These are phyloP conservation scores for Odocoileus virginianus DNA, from an alignment of 2,113 vertebrate genomes.

Conservation along the genomic window DNA sequence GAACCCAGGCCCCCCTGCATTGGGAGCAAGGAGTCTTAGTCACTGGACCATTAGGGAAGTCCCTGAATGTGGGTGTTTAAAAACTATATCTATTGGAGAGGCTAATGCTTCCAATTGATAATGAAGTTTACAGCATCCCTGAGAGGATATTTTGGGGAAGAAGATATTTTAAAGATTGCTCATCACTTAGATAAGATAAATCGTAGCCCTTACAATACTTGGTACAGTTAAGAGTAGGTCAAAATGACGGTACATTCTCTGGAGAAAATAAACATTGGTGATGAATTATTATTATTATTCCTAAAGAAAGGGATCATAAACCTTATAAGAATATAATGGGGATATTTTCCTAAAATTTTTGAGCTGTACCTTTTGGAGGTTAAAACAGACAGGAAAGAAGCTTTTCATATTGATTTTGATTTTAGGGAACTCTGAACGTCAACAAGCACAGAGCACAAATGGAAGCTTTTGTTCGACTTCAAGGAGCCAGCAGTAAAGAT, in stretches of 20 bases:
- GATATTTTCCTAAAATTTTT: neutral
- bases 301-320: neutral
- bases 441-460: conserved; percentile 92
- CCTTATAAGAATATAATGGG: neutral
- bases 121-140: neutral
- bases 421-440: conserved; percentile 90
- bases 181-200: neutral
- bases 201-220: neutral
- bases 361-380: neutral
- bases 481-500: conserved; percentile 85
- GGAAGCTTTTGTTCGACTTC: conserved; percentile 88
- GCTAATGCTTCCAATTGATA: neutral
- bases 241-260: neutral
- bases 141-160: neutral
- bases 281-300: neutral
- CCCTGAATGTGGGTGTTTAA: neutral
- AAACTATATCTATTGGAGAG: neutral
- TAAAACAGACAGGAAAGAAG: neutral
- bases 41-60: neutral
- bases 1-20: neutral
- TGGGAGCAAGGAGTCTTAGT: neutral
- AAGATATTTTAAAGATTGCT: neutral
- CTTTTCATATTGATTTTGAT: conserved; percentile 30
- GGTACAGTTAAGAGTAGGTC: neutral
- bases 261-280: neutral